These are phyloP conservation scores for Oryzias javanicus DNA, from an alignment of 2,113 vertebrate species.

Conservation along the genomic window DNA sequence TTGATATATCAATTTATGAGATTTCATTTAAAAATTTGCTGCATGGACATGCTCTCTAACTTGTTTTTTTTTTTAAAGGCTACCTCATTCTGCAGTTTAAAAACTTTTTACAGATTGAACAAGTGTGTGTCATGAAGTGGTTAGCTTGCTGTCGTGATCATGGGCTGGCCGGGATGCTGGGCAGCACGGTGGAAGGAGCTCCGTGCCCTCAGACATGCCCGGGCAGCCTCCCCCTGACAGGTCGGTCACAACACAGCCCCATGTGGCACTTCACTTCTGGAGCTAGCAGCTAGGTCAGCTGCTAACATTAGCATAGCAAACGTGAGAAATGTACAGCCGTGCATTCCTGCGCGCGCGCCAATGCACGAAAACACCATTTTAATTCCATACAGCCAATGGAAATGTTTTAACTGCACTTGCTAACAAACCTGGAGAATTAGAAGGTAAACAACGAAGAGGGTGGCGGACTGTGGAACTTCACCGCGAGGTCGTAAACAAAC, in stretches of 20 bases:
- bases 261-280: conserved; percentile 38
- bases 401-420: conserved; percentile 28
- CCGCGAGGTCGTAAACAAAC: conserved; percentile 35
- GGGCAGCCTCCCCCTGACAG: conserved; percentile 36
- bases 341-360: conserved; percentile 41
- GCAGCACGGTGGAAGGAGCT: not conserved
- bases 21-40: no score
- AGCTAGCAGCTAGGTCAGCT: conserved; percentile 17
- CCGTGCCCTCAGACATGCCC: conserved; percentile 22
- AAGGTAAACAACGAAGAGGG: conserved; percentile 29
- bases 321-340: conserved; percentile 17
- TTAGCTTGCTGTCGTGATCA: no score
- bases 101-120: no score
- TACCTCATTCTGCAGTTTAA: no score
- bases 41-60: no score
- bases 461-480: conserved; percentile 21
- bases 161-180: no score
- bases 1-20: no score
- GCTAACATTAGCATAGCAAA: conserved; percentile 45
- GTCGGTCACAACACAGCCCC: conserved; percentile 39
- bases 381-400: conserved; percentile 2
- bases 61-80: no score
- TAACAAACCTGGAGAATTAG: conserved; percentile 23
- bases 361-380: conserved; percentile 13
- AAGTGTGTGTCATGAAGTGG: no score